Percentiles rank a stretch among this genome's conserved stretches.
phyloP scores from a whole-genome alignment of 2,888 invertebrate genomes.

The Pammene fasciana region DNA sequence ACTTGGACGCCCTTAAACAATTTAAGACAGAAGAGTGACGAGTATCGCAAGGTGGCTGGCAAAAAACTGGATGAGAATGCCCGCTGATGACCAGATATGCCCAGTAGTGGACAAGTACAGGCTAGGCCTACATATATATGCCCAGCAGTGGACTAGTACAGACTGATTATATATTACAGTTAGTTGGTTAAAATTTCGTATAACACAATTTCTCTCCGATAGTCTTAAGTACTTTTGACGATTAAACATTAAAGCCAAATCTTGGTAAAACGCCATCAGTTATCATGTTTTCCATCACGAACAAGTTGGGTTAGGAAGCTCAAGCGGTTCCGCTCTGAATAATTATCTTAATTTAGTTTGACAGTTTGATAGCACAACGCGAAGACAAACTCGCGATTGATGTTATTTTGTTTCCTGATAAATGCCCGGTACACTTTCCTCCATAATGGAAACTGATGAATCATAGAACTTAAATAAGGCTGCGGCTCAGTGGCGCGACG shows the following conservation, averaged over 20 bases:
- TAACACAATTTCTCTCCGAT: too few relatives aligned
- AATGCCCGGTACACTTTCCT: slow-evolving; percentile 19
- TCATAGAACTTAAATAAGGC: slow-evolving; percentile 22
- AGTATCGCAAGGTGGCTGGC: too few relatives aligned
- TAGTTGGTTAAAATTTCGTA: too few relatives aligned
- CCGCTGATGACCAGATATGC: too few relatives aligned
- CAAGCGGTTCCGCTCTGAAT: slow-evolving; percentile 26
- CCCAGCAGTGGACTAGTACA: too few relatives aligned
- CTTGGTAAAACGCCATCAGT: not conserved
- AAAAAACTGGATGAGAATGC: too few relatives aligned
- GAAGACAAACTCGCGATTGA: slow-evolving; percentile 32
- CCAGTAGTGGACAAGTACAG: too few relatives aligned
- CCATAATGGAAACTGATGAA: slow-evolving; percentile 29
- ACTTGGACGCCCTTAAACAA: too few relatives aligned
- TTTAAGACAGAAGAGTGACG: too few relatives aligned
- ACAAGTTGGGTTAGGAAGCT: slow-evolving; percentile 1
- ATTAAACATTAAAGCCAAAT: not conserved
- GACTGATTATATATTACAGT: too few relatives aligned
- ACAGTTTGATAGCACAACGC: slow-evolving; percentile 32
- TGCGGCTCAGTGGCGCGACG: not conserved
- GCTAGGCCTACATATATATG: too few relatives aligned
- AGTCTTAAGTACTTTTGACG: too few relatives aligned
- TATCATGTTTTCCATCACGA: not conserved
- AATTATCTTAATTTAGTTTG: slow-evolving; percentile 40
- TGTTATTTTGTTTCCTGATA: slow-evolving; percentile 37